Conservation (phyloP, 2,888 invertebrate species). For the Chymomyza procnemis region DNA sequence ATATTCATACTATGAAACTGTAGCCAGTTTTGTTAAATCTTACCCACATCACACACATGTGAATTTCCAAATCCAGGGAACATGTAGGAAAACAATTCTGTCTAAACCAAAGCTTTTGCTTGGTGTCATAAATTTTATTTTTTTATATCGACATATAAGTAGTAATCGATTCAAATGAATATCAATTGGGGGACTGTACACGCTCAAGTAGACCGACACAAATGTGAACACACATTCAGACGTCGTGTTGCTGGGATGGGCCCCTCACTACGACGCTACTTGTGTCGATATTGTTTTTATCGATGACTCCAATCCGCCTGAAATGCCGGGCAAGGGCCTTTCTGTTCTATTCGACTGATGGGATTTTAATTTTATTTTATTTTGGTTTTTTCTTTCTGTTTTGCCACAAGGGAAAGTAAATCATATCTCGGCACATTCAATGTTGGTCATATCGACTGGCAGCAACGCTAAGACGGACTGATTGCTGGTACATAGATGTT, state of each 20-base stretch:
- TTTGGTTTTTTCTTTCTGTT: constrained; percentile 47
- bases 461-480: neutral
- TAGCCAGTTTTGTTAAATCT: no score
- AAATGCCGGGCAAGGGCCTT: constrained; percentile 14
- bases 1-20: no score
- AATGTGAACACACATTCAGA: neutral
- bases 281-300: constrained; percentile 70
- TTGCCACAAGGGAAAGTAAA: constrained; percentile 64
- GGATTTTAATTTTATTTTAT: constrained; percentile 71
- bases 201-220: constrained; percentile 43
- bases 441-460: constrained; percentile 47
- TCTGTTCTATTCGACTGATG: constrained; percentile 64
- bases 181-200: constrained; percentile 73
- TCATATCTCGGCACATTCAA: constrained; percentile 55
- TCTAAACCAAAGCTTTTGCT: constrained; percentile 39
- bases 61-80: constrained; percentile 43
- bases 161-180: constrained; percentile 63
- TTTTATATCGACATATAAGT: neutral
- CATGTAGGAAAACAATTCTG: constrained; percentile 42
- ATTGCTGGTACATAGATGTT: neutral
- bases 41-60: no score
- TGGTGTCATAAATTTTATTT: constrained; percentile 68
- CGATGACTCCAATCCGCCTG: constrained; percentile 51
- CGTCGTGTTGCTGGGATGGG: neutral
- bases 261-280: constrained; percentile 9